phyloP scores from a whole-genome alignment of 1,140 invertebrate genomes.

The Macrobrachium nipponense region DNA sequence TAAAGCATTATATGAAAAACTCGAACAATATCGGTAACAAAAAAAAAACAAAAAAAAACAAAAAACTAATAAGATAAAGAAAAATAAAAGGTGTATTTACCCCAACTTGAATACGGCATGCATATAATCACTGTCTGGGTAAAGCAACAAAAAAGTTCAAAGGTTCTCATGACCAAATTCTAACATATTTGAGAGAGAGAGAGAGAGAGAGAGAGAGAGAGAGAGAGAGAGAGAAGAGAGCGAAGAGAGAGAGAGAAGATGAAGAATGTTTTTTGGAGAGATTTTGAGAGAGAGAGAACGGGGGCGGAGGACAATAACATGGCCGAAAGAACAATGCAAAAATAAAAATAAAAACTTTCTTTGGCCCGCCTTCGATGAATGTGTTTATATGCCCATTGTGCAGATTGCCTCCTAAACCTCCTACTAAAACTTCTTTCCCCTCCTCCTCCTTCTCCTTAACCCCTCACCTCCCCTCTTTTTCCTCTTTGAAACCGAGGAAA shows the following conservation, averaged over 20 bases:
- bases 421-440: too few relatives aligned
- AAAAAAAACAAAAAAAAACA: too few relatives aligned
- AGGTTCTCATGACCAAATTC: not conserved
- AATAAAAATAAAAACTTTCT: not conserved
- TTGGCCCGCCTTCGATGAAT: constrained; percentile 3
- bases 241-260: not conserved
- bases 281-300: constrained; percentile 7
- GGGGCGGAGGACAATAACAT: not conserved
- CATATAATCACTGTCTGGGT: too few relatives aligned
- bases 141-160: not conserved
- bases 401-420: constrained; percentile 23
- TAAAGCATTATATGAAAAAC: too few relatives aligned
- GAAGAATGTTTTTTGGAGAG: not conserved
- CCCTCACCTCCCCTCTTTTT: too few relatives aligned
- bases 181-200: not conserved
- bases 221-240: not conserved
- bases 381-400: constrained; percentile 38
- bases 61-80: too few relatives aligned
- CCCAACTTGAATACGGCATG: too few relatives aligned
- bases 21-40: too few relatives aligned
- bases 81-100: too few relatives aligned
- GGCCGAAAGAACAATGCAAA: not conserved
- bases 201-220: constrained; percentile 13
- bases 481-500: constrained; percentile 1
- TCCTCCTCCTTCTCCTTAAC: too few relatives aligned